Evolutionary conservation across 2,888 invertebrate genomes (phyloP).

Genomic region (Neria commutata): DNA sequence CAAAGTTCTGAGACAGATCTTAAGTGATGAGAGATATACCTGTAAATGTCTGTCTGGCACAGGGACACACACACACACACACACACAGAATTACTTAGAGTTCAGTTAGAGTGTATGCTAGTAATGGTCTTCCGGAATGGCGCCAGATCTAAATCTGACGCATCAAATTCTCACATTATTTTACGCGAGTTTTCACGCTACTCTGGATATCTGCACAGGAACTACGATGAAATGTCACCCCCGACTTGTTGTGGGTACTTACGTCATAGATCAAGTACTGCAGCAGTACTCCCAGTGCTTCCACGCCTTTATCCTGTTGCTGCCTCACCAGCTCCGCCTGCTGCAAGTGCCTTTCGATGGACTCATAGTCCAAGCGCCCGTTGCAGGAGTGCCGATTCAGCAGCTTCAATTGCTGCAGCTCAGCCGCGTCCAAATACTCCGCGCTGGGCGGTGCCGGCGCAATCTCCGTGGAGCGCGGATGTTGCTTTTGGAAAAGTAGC

Average conservation of each 20-base stretch:
- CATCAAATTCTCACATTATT: no score
- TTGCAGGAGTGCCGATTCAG: conserved; percentile 51
- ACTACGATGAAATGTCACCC: no score
- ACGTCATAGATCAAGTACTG: conserved; percentile 83
- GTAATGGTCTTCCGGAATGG: no score
- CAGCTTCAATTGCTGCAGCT: conserved; percentile 35
- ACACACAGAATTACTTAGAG: no score
- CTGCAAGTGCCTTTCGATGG: conserved; percentile 38
- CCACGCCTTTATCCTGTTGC: conserved; percentile 69
- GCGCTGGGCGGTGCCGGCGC: conserved; percentile 6
- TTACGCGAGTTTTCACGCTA: no score
- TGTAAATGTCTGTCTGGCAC: no score
- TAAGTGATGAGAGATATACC: no score
- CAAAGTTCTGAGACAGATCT: no score
- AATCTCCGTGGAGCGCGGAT: conserved; percentile 28
- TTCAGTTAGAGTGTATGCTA: no score
- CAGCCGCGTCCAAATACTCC: conserved; percentile 23
- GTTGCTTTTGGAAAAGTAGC: conserved; percentile 30
- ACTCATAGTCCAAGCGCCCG: conserved; percentile 43
- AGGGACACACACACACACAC: no score
- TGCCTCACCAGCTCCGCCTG: conserved; percentile 34
- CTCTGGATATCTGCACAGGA: no score
- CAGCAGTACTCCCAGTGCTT: conserved; percentile 83
- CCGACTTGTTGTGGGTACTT: conserved; percentile 57
- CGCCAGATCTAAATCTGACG: no score